A percentile compares a stretch with the other conserved stretches of the same genome.
phyloP scores from a whole-genome alignment of 2,113 vertebrate genomes.

The Emydocephalus ijimae region DNA sequence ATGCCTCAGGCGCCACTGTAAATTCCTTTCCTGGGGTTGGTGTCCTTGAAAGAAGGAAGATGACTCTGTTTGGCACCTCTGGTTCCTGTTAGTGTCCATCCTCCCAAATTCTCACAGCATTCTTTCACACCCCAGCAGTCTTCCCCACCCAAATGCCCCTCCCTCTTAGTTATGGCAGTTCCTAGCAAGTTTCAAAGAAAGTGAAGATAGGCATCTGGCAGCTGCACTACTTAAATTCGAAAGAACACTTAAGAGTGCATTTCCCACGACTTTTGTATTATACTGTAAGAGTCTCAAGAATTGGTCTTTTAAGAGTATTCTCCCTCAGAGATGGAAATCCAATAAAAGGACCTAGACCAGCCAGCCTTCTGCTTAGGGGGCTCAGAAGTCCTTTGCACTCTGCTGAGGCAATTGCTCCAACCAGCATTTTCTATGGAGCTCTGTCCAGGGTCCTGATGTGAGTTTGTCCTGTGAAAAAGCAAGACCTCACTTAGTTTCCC shows the following conservation, averaged over 20 bases:
- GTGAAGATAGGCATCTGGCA: too few relatives aligned
- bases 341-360: not conserved
- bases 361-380: not conserved
- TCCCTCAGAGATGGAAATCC: not conserved
- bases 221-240: not conserved
- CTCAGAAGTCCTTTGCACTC: not conserved
- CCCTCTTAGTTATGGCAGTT: too few relatives aligned
- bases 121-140: too few relatives aligned
- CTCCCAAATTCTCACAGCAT: too few relatives aligned
- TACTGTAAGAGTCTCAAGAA: not conserved
- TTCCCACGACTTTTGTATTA: not conserved
- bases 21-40: too few relatives aligned
- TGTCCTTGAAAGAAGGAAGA: too few relatives aligned
- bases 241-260: not conserved
- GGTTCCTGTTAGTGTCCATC: too few relatives aligned
- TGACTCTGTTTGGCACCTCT: too few relatives aligned
- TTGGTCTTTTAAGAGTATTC: not conserved
- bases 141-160: too few relatives aligned
- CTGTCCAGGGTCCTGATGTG: constrained; percentile 1
- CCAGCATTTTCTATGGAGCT: not conserved
- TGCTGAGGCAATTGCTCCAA: not conserved
- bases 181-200: too few relatives aligned
- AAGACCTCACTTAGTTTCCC: not conserved
- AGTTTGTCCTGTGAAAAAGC: not conserved
- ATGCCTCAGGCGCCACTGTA: too few relatives aligned